Percentiles rank a stretch among this genome's conserved stretches.
Conservation (phyloP, 2,888 invertebrate species). For the Rhopalosiphum nymphaeae region DNA sequence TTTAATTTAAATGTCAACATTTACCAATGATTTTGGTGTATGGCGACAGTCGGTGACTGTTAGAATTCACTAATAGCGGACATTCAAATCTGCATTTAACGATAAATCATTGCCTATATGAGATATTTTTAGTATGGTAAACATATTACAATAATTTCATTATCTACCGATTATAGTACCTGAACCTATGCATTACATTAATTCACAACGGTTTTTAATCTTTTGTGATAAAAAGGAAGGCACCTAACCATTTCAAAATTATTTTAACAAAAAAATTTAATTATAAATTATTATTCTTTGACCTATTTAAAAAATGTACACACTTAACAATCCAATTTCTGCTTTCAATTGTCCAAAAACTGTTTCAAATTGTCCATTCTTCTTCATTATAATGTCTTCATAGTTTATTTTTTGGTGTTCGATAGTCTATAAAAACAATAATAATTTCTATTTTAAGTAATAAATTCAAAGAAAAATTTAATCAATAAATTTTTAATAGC, state of each 20-base stretch:
- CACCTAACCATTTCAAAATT: not conserved
- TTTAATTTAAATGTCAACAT: too few species aligned
- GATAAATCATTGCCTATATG: not conserved
- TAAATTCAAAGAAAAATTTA: not conserved
- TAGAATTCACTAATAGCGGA: too few species aligned
- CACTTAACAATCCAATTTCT: slow-evolving; percentile 60
- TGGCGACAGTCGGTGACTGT: too few species aligned
- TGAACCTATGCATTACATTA: not conserved
- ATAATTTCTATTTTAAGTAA: not conserved
- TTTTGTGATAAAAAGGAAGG: not conserved
- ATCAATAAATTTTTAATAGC: not conserved
- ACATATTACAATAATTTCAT: not conserved
- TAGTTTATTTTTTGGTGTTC: slow-evolving; percentile 58
- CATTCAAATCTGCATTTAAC: not conserved
- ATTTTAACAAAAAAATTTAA: not conserved
- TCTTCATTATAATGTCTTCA: slow-evolving; percentile 52
- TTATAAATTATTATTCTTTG: not conserved
- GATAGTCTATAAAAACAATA: slow-evolving; percentile 35
- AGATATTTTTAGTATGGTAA: not conserved
- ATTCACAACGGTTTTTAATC: not conserved
- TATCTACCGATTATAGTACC: too few species aligned
- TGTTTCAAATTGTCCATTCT: slow-evolving; percentile 54
- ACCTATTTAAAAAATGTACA: not conserved
- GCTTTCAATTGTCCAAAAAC: slow-evolving; percentile 59
- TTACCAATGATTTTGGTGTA: too few species aligned